These are phyloP conservation scores for Elephas maximus DNA, from an alignment of 2,113 vertebrate species.

Conservation along the genomic window DNA sequence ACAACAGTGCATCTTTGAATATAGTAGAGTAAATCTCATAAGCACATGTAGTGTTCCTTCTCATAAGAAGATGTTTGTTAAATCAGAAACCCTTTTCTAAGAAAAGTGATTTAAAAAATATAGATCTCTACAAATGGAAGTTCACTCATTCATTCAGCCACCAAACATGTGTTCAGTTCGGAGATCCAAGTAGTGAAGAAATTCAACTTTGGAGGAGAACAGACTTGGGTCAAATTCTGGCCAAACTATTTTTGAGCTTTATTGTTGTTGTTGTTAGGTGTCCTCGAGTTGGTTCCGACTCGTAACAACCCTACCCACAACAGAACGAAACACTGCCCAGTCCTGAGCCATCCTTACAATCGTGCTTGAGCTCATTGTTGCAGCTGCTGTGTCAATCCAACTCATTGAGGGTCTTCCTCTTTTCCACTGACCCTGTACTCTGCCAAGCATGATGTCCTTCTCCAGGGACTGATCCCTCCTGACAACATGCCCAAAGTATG, in stretches of 20 bases:
- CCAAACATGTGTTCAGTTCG: conserved; percentile 3
- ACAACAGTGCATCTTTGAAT: neutral
- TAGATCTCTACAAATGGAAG: conserved; percentile 32
- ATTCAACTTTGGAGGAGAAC: neutral
- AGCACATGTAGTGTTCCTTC: neutral
- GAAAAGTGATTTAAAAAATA: conserved; percentile 51
- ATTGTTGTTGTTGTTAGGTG: too few species aligned
- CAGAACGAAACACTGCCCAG: too few species aligned
- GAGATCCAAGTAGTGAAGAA: neutral
- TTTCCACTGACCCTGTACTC: too few species aligned
- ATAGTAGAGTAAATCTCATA: neutral
- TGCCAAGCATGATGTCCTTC: too few species aligned
- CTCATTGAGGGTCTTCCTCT: too few species aligned
- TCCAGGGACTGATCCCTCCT: too few species aligned
- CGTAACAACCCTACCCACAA: too few species aligned
- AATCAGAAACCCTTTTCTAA: conserved; percentile 30
- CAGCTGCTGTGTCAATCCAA: too few species aligned
- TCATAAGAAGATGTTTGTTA: neutral
- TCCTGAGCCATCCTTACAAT: too few species aligned
- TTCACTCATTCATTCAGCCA: neutral
- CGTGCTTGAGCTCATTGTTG: too few species aligned
- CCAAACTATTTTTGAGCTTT: neutral
- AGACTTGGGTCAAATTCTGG: neutral
- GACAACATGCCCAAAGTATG: too few species aligned
- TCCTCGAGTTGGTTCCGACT: too few species aligned